These are phyloP conservation scores for Otolemur crassicaudatus DNA, from an alignment of 2,797 vertebrate genomes.

Conservation along the genomic window DNA sequence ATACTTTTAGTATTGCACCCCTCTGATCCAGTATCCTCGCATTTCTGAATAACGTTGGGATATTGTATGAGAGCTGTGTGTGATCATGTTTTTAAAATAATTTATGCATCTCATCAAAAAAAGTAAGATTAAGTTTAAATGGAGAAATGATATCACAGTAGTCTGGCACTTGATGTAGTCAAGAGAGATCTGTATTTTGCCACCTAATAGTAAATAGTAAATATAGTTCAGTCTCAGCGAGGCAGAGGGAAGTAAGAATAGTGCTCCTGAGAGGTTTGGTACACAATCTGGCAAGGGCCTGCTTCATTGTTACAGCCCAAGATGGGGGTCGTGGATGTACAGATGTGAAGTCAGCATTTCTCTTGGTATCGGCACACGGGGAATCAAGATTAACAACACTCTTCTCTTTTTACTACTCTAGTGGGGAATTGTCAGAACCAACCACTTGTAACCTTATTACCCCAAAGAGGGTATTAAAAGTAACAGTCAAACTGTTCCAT, in stretches of 20 bases:
- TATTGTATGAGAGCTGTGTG: not conserved
- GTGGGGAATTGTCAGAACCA: not conserved
- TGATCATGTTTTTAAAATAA: not conserved
- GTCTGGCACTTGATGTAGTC: not conserved
- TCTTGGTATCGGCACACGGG: not conserved
- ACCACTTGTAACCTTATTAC: conserved; percentile 57
- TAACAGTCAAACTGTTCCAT: conserved; percentile 50
- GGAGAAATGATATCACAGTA: not conserved
- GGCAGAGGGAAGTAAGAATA: not conserved
- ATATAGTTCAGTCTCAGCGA: not conserved
- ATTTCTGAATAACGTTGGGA: not conserved
- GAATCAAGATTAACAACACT: conserved; percentile 32
- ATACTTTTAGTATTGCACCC: conserved; percentile 1
- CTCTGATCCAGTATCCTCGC: not conserved
- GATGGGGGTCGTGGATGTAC: not conserved
- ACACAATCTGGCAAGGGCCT: not conserved
- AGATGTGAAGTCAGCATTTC: conserved; percentile 22
- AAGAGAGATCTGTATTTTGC: not conserved
- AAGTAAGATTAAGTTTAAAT: not conserved
- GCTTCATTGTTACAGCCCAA: not conserved
- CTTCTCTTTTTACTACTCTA: conserved; percentile 36
- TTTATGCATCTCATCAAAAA: not conserved
- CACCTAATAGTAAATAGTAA: not conserved
- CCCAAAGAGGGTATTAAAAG: conserved; percentile 64
- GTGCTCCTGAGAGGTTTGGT: not conserved